Conservation (phyloP, 2,113 vertebrate species). For the Limanda limanda region DNA sequence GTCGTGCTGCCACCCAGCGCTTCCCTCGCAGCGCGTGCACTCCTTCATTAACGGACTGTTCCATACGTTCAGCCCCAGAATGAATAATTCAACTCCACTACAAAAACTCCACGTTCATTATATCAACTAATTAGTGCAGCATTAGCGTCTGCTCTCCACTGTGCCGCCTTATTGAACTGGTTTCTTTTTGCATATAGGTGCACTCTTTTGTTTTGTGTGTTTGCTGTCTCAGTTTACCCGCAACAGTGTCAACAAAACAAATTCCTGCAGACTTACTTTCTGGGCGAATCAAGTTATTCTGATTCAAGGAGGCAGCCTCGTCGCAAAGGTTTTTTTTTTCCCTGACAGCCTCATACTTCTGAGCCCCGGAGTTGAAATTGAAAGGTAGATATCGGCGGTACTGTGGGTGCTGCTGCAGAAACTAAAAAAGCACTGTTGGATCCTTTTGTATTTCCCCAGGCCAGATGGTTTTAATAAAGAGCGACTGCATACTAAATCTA, state of each 20-base stretch:
- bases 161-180: background rate
- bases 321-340: slow-evolving; percentile 23
- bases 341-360: slow-evolving; percentile 24
- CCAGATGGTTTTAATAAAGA: slow-evolving; percentile 72
- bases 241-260: slow-evolving; percentile 24
- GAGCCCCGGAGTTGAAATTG: slow-evolving; percentile 31
- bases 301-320: slow-evolving; percentile 26
- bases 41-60: slow-evolving; percentile 28
- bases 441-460: slow-evolving; percentile 63
- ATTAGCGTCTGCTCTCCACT: slow-evolving; percentile 17
- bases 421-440: slow-evolving; percentile 43
- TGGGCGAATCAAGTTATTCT: slow-evolving; percentile 9
- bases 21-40: slow-evolving; percentile 9
- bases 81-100: slow-evolving; percentile 50
- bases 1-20: slow-evolving; percentile 33
- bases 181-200: slow-evolving; percentile 6
- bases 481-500: slow-evolving; percentile 60
- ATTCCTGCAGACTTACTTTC: slow-evolving; percentile 30
- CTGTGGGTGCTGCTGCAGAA: slow-evolving; percentile 28
- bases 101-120: slow-evolving; percentile 35
- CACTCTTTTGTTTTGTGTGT: background rate
- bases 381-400: slow-evolving; percentile 34
- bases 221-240: slow-evolving; percentile 34
- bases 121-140: slow-evolving; percentile 52
- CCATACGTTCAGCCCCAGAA: slow-evolving; percentile 26